Evolutionary conservation across 2,113 vertebrate species (phyloP), one percentile per base, ranked within the genome.

Genomic region (Triplophysa siluroides): DNA sequence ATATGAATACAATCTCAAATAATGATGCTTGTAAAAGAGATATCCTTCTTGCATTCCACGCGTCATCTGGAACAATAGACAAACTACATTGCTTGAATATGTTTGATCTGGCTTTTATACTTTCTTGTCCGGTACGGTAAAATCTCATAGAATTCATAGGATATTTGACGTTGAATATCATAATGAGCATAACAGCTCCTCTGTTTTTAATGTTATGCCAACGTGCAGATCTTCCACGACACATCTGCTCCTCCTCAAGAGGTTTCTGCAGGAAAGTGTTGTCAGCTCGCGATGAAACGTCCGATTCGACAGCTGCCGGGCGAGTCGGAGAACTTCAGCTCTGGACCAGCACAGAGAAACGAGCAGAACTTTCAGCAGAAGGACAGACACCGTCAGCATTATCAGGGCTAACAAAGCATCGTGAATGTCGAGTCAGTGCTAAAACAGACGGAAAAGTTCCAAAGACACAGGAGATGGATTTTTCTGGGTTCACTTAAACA

Each of bases 191-290:
- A 79, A 69, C 56, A 13, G 33, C 41, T 60, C 56, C 60, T 63
- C 65, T 70, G 76, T 68, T 65, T 71, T 84, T 82, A 58, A 84
- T 78, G 78, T 70, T 38, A 78, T 78, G 76, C 70, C 43, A 43
- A 47, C 1, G 67, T 33, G 33, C 0, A 7, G 33, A 38, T 38
- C 33, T 45, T 11, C 8, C 43, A 45, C 43, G 11, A 33, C 83
- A 71, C 76, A 82, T 78, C 81, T 82, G 81, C 56, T 79, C 58
- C 70, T 79, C 68, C 41, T 69, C 26, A 54, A 12, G 8, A 71
- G 75, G 58, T 50, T 78, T 45, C 80, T 72, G 33, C 2, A 29
- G 26, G 26, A 29, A 38, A 38, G 33, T 38, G 33, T 8, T 7
- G 80, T 82, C 67, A 82, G 33, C 41, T 13, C 19, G 65, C 70